Base-by-base conservation (phyloP, 2,888 invertebrate species). In the Phorcus lineatus region DNA sequence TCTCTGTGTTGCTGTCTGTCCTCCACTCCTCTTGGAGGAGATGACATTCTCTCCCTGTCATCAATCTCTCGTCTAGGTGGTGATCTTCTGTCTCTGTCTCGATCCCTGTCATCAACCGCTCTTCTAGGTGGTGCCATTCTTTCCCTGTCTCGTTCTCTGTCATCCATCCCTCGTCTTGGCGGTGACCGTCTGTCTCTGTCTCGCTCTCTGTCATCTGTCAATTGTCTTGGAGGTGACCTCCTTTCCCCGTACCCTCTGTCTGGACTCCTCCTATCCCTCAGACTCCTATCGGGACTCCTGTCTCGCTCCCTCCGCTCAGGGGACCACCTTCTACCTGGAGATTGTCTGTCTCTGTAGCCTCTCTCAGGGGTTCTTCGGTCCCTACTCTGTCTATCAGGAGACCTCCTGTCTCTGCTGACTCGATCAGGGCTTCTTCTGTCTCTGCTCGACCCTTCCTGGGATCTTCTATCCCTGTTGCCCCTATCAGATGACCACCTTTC, bases 1-100 rank as follows among this genome's bases (percentile, higher is more conserved):
- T 74, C 74, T 74, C 74, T 74, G 19, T 74, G 24, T 74, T 28
- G 36, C 40, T 74, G 24, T 74, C 74, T 74, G 40, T 74, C 74
- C 4, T 28, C 40, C 19, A 40, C 40, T 47, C 7, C 74, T 74
- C 74, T 36, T 47, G 13, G 40, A 47, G 19, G 47, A 9, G 47
- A 13, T 1, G 47, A 47, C 47, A 6, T 47, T 47, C 47, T 6
- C 9, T 47, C 47, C 11, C 47, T 6, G 47, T 47, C 47, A 47
- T 47, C 47, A 11, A 47, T 47, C 47, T 13, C 47, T 47, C 47
- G 47, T 47, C 47, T 47, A 13, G 47, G 47, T 47, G 47, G 47
- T 6, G 47, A 47, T 13, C 19, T 19, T 36, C 74, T 74, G 40
- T 74, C 74, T 36, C 36, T 36, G 9, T 36, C 36, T 24, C 28